Base-by-base conservation (phyloP, 2,888 invertebrate genomes). In the Lacanobia oleracea region DNA sequence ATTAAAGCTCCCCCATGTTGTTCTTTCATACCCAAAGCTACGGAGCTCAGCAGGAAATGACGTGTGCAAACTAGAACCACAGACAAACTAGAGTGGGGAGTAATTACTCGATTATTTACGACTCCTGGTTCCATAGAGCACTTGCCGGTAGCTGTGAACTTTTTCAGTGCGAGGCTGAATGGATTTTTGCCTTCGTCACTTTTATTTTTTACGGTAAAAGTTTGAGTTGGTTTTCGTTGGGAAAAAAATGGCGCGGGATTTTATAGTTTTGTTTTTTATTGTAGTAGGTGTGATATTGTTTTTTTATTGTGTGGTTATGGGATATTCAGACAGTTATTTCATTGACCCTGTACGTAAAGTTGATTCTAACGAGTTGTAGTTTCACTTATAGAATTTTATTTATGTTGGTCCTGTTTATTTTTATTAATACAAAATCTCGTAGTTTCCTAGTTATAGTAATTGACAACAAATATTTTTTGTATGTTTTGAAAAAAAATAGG, bases 71-170 rank as follows among this genome's bases (percentile, higher is more conserved):
- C 79, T 83, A 37, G 63, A 83, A 74, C 83, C 81, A 83, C 60
- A 79, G 79, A 80, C 83, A 79, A 83, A 83, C 79, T 51, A 48
- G 74, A 75, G 72, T 67, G 64, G 70, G 65, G 63, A 70, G 82
- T 71, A 71, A 84, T 86, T 84, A 86, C 72, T 77, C 70, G 81
- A 81, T 81, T 76, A 78, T 81, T 79, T 78, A 73, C 79, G 74
- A 67, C 67, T 77, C 79, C 45, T 68, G 57, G 33, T 67, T 43
- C 67, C 83, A 65, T 76, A 77, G 70, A 68, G 83, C 75, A 79
- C 75, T 80, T 84, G 65, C 21, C 72, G 73, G 69, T 9, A 77
- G 64, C 67, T 78, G 77, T 86, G 61, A 86, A 82, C 53, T 67
- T 84, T 78, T 77, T 72, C 59, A 61, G 45, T 33, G 69, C 64